Evolutionary conservation across 1,140 invertebrate genomes (phyloP).

Genomic region (Nasonia longicornis): DNA sequence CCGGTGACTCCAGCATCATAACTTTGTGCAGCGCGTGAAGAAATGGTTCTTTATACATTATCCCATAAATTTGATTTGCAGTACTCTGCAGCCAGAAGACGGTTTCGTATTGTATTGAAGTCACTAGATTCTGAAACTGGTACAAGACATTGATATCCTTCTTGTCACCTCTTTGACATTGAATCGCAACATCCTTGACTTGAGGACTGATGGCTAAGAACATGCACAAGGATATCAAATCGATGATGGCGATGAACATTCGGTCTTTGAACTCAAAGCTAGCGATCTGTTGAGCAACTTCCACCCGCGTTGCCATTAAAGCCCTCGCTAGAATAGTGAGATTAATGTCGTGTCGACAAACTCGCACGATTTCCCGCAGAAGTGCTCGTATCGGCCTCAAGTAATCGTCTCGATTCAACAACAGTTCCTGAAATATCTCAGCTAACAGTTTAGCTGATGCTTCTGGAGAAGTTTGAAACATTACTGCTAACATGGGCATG

Average conservation of each 20-base stretch:
- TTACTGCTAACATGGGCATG: slow-evolving; percentile 86
- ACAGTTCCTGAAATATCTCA: slow-evolving; percentile 86
- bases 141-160: slow-evolving; percentile 72
- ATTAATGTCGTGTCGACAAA: slow-evolving; percentile 84
- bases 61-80: slow-evolving; percentile 81
- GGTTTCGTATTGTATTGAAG: slow-evolving; percentile 84
- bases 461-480: slow-evolving; percentile 86
- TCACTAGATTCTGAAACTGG: slow-evolving; percentile 78
- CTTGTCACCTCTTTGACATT: slow-evolving; percentile 73
- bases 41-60: slow-evolving; percentile 78
- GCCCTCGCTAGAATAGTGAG: slow-evolving; percentile 78
- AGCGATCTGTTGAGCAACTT: slow-evolving; percentile 68
- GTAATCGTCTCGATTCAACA: slow-evolving; percentile 92
- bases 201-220: slow-evolving; percentile 83
- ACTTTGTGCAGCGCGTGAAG: slow-evolving; percentile 87
- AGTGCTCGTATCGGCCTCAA: slow-evolving; percentile 85
- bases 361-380: slow-evolving; percentile 87
- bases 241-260: slow-evolving; percentile 85
- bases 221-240: slow-evolving; percentile 88
- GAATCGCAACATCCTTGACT: slow-evolving; percentile 78
- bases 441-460: slow-evolving; percentile 82
- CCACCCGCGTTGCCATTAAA: slow-evolving; percentile 76
- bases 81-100: slow-evolving; percentile 88
- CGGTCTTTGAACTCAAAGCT: slow-evolving; percentile 83
- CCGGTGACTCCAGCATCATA: slow-evolving; percentile 85